A percentile compares a stretch with the other conserved stretches of the same genome.
Evolutionary conservation across 2,113 vertebrate species (phyloP).

Genomic region (Pteronura brasiliensis): DNA sequence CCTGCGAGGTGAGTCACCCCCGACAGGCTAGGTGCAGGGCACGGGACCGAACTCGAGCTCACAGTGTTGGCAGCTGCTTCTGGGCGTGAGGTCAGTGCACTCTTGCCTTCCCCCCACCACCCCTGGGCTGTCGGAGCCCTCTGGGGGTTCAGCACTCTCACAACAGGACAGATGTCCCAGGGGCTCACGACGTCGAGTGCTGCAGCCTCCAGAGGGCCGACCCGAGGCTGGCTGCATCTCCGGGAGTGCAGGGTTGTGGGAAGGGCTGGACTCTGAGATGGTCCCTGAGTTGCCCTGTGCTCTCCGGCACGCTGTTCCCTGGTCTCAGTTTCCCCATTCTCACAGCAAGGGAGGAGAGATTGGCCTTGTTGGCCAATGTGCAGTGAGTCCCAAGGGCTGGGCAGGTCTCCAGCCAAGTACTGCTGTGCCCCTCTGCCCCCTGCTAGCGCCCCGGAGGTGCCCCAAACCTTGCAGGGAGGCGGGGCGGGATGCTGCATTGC

Average conservation of each 20-base stretch:
- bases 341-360: background rate
- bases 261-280: accelerated
- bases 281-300: background rate
- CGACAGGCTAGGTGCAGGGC: background rate
- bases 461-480: no score
- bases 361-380: background rate
- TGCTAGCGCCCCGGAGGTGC: background rate
- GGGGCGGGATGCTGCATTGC: accelerated
- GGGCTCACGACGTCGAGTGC: background rate
- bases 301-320: background rate
- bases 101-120: accelerated
- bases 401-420: background rate
- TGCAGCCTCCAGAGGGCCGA: no score
- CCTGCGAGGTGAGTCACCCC: accelerated
- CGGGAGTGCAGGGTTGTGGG: background rate
- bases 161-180: accelerated
- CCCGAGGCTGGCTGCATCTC: no score
- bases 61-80: no score
- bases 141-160: background rate
- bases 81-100: background rate
- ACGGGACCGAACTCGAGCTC: no score
- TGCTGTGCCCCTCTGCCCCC: background rate
- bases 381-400: background rate
- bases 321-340: background rate
- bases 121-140: background rate